Conservation (phyloP, 92 coral and sea anemone species). For the Phenganax stokvisi region DNA sequence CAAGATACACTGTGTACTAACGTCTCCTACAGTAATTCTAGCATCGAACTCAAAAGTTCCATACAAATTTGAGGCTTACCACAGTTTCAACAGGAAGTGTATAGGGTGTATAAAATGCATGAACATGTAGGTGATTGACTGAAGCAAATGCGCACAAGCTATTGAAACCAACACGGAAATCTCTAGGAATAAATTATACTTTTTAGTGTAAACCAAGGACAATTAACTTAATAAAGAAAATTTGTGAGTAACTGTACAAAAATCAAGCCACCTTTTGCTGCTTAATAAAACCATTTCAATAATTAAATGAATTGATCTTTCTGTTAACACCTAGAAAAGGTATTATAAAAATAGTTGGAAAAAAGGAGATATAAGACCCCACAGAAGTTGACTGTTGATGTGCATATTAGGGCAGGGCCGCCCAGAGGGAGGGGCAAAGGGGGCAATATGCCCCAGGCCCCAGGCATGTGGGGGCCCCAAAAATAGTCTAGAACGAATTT, state of each 20-base stretch:
- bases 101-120: conserved; percentile 72
- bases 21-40: background rate
- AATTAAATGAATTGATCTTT: conserved; percentile 59
- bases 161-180: conserved; percentile 89
- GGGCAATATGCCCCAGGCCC: too few relatives aligned
- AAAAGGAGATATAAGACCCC: background rate
- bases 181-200: conserved; percentile 49
- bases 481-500: too few relatives aligned
- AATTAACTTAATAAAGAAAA: background rate
- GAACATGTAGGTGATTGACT: conserved; percentile 91
- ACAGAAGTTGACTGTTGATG: background rate
- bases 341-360: background rate
- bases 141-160: conserved; percentile 98
- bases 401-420: too few relatives aligned
- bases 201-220: background rate
- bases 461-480: too few relatives aligned
- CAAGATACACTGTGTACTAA: too few relatives aligned
- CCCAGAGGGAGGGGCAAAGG: too few relatives aligned
- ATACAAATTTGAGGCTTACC: conserved; percentile 49
- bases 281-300: conserved; percentile 69
- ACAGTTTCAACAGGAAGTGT: conserved; percentile 64
- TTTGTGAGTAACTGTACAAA: background rate
- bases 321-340: conserved; percentile 62
- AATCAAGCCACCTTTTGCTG: conserved; percentile 63
- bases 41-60: background rate